Evolutionary conservation across 2,888 invertebrate species (phyloP).

Genomic region (Agriopis leucophaearia): DNA sequence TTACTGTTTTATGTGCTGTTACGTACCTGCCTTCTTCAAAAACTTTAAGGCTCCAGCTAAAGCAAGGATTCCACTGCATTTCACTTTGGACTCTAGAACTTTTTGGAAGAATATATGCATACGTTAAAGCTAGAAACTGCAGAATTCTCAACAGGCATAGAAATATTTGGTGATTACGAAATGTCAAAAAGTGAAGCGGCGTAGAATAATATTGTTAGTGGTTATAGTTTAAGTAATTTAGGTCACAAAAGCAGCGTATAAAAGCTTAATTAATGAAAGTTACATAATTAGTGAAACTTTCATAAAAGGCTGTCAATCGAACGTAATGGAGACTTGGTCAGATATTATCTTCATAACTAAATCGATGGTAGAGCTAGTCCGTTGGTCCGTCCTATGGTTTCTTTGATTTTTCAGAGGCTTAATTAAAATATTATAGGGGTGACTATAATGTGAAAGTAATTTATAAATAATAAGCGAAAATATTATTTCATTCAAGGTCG

Average conservation of each 20-base stretch:
- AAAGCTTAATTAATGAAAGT: background rate
- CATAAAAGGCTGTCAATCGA: background rate
- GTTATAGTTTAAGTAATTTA: background rate
- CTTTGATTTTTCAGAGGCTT: no score
- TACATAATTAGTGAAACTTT: background rate
- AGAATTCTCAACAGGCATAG: background rate
- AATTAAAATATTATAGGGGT: no score
- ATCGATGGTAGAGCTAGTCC: no score
- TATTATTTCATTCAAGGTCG: no score
- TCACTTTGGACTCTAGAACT: background rate
- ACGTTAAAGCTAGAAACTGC: no score
- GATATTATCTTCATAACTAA: background rate
- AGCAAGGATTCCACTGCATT: slow-evolving; percentile 1
- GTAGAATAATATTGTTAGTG: no score
- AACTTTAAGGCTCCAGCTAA: background rate
- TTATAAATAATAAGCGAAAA: no score
- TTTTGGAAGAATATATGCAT: background rate
- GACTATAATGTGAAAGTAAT: no score
- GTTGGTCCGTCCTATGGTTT: no score
- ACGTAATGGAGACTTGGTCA: background rate
- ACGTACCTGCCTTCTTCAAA: background rate
- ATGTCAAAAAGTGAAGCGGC: background rate
- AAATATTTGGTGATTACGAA: background rate
- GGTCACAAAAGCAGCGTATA: background rate
- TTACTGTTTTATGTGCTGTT: slow-evolving; percentile 16